Conservation (phyloP, 1,140 invertebrate species). For the Atta texana region DNA sequence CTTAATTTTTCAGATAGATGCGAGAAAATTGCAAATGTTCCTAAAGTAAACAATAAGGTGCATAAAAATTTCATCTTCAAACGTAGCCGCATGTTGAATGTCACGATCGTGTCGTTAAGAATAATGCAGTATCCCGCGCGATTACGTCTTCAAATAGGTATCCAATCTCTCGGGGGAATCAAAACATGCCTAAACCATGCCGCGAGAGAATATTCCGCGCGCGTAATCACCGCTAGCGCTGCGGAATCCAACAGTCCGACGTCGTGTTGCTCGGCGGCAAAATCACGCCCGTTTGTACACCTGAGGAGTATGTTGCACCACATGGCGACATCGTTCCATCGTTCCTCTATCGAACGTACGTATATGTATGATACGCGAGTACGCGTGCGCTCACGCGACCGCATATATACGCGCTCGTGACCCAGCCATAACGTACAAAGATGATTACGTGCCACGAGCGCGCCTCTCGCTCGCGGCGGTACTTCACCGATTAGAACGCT, state of each 20-base stretch:
- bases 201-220: constrained; percentile 18
- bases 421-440: constrained; percentile 52
- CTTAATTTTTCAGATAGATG: too few species aligned
- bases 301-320: constrained; percentile 75
- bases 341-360: not conserved
- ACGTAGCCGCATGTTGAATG: not conserved
- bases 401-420: constrained; percentile 46
- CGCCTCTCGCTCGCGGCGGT: constrained; percentile 30
- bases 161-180: constrained; percentile 2
- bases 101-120: not conserved
- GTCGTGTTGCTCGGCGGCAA: constrained; percentile 5
- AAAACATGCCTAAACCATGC: constrained; percentile 16
- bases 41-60: too few species aligned
- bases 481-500: not conserved
- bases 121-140: not conserved
- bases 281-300: constrained; percentile 52
- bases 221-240: constrained; percentile 22
- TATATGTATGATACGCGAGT: constrained; percentile 14
- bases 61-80: not conserved
- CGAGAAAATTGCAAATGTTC: too few species aligned
- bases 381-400: constrained; percentile 29
- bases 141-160: not conserved
- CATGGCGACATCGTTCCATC: constrained; percentile 75
- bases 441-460: constrained; percentile 46
- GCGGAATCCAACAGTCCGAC: constrained; percentile 38